Base-by-base conservation (phyloP, 2,797 vertebrate genomes). In the Balearica regulorum region DNA sequence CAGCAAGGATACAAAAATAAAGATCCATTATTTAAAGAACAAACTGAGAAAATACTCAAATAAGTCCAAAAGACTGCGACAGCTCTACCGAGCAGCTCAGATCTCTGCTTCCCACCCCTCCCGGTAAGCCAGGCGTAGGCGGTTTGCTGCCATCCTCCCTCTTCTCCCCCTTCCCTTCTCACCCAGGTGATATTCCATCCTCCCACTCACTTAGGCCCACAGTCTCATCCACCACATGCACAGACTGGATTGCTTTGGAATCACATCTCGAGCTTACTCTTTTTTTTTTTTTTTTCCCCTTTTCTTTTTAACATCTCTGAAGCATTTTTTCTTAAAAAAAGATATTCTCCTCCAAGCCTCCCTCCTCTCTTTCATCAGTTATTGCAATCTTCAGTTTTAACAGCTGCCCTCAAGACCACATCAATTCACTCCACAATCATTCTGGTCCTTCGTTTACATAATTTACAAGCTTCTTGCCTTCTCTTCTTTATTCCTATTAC, bases 401-500 rank as follows among this genome's bases (percentile, higher is more conserved):
- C 68, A 49, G 72, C 85, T 71, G 25, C 76, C 57, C 76, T 86
- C 61, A 28, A 78, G 72, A 76, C 85, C 78, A 88, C 91, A 86
- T 62, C 84, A 80, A 19, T 72, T 83, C 85, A 28, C 58, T 54
- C 76, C 61, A 60, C 70, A 48, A 5, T 13, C 65, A 9, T 3
- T 19, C 79, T 8, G 41, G 80, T 13, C 84, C 66, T 87, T 71
- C 9, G 11, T 58, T 88, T 94, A 72, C 90, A 94, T 95, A 89
- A 93, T 94, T 95, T 88, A 94, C 10, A n/a, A 84, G 93, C 85
- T 81, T 77, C 92, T 96, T 88, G 64, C 87, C 83, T 54, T 84
- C 89, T 73, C 3, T 53, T 93, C 94, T 87, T 86, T 90, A 87
- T 94, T 91, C 90, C 81, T 93, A 1, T 96, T 88, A 90, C 91